These are phyloP conservation scores for Alectura lathami DNA, from an alignment of 2,113 vertebrate genomes.

Conservation along the genomic window DNA sequence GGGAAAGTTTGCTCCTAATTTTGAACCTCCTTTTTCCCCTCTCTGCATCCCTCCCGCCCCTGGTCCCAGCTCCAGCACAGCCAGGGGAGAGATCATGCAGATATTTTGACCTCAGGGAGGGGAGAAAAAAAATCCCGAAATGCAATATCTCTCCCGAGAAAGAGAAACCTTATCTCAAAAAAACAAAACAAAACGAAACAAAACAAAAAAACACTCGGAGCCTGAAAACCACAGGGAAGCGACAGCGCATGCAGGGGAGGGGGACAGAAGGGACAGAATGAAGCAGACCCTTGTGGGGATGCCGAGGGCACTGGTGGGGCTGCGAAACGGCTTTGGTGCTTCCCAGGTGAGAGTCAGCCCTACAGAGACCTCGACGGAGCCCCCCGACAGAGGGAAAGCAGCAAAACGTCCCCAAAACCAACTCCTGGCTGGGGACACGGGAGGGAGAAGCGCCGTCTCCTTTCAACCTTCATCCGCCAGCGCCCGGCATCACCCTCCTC, in stretches of 20 bases:
- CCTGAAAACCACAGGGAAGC: neutral
- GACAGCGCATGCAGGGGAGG: neutral
- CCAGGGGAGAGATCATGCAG: neutral
- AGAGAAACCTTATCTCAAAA: neutral
- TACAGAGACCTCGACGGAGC: neutral
- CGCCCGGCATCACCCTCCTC: neutral
- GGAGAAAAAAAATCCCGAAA: neutral
- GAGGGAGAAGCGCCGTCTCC: neutral
- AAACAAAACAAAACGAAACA: neutral
- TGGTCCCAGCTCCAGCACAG: neutral
- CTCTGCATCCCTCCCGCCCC: neutral
- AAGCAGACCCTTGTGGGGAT: neutral
- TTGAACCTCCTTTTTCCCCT: neutral
- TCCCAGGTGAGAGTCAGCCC: neutral
- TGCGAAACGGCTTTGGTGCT: neutral
- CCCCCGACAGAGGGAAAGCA: neutral
- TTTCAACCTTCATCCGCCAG: slow-evolving; percentile 45
- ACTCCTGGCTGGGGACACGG: neutral
- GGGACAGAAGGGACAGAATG: neutral
- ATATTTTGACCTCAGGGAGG: neutral
- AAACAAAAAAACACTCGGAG: neutral
- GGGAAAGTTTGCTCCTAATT: slow-evolving; percentile 32
- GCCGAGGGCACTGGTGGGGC: neutral
- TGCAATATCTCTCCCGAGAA: neutral
- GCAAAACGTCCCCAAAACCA: neutral